Percentiles rank a stretch among this genome's conserved stretches.
Evolutionary conservation across 2,888 invertebrate genomes (phyloP).

Genomic region (Zygothrica quintamaculata): DNA sequence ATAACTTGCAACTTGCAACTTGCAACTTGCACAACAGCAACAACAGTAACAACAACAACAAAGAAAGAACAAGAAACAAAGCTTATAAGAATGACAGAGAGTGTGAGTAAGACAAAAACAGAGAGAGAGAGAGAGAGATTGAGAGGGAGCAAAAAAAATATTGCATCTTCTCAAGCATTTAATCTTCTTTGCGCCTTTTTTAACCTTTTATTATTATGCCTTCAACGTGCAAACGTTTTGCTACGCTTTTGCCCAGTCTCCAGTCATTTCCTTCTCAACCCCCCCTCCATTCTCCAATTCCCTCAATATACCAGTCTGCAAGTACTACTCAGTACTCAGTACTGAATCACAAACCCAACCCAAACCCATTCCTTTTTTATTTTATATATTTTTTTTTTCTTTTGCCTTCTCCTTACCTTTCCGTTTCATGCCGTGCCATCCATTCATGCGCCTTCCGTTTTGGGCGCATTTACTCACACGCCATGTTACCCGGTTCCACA

Average conservation of each 20-base stretch:
- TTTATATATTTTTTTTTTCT: too few species aligned
- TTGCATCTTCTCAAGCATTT: slow-evolving; percentile 81
- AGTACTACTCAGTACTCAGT: slow-evolving; percentile 2
- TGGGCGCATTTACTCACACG: slow-evolving; percentile 79
- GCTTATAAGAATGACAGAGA: background rate
- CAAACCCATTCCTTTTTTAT: slow-evolving; percentile 2
- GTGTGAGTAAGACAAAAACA: slow-evolving; percentile 32
- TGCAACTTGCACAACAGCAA: too few species aligned
- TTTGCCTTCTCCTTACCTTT: background rate
- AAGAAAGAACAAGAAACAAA: background rate
- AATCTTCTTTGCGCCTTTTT: slow-evolving; percentile 82
- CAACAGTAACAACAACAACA: slow-evolving; percentile 1
- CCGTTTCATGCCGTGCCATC: slow-evolving; percentile 25
- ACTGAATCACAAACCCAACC: slow-evolving; percentile 1
- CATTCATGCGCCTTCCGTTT: slow-evolving; percentile 69
- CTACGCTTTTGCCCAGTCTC: slow-evolving; percentile 68
- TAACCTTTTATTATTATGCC: slow-evolving; percentile 81
- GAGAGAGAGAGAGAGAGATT: slow-evolving; percentile 19
- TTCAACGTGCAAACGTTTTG: slow-evolving; percentile 81
- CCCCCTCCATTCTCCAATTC: background rate
- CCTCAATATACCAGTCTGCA: background rate
- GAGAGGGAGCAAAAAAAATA: slow-evolving; percentile 60
- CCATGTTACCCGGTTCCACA: slow-evolving; percentile 41
- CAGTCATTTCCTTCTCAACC: background rate
- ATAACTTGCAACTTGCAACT: slow-evolving; percentile 49